Evolutionary conservation across 1,140 invertebrate genomes (phyloP).

Genomic region (Scaptomyza pallida): DNA sequence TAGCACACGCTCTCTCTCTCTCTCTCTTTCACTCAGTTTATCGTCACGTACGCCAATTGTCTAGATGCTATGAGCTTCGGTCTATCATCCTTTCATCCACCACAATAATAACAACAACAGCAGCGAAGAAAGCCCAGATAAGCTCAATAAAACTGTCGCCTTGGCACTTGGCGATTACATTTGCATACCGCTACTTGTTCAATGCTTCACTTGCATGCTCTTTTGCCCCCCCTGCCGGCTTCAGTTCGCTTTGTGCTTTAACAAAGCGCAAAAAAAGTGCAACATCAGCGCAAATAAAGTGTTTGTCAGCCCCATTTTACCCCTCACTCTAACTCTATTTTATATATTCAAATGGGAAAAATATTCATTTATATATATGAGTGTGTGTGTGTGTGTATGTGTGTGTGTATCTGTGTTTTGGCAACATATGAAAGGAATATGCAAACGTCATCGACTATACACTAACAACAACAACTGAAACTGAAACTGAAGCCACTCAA

Average conservation of each 20-base stretch:
- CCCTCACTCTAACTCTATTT: conserved; percentile 11
- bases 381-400: conserved; percentile 2
- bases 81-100: neutral
- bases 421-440: conserved; percentile 55
- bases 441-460: conserved; percentile 66
- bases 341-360: conserved; percentile 72
- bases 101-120: conserved; percentile 1
- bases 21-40: too few species aligned
- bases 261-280: conserved; percentile 62
- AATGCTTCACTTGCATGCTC: conserved; percentile 2
- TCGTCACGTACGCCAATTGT: conserved; percentile 50
- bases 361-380: conserved; percentile 63
- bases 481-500: conserved; percentile 7
- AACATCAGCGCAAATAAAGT: conserved; percentile 73
- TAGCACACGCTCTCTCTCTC: conserved; percentile 9
- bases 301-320: conserved; percentile 50
- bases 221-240: neutral
- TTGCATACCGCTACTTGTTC: conserved; percentile 53
- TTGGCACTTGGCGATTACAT: conserved; percentile 74
- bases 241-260: conserved; percentile 7
- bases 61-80: conserved; percentile 25
- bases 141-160: conserved; percentile 80
- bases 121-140: conserved; percentile 58
- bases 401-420: neutral
- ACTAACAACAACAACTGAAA: conserved; percentile 42